Evolutionary conservation across 1,140 invertebrate genomes (phyloP).

Genomic region (Branchinecta lindahli): DNA sequence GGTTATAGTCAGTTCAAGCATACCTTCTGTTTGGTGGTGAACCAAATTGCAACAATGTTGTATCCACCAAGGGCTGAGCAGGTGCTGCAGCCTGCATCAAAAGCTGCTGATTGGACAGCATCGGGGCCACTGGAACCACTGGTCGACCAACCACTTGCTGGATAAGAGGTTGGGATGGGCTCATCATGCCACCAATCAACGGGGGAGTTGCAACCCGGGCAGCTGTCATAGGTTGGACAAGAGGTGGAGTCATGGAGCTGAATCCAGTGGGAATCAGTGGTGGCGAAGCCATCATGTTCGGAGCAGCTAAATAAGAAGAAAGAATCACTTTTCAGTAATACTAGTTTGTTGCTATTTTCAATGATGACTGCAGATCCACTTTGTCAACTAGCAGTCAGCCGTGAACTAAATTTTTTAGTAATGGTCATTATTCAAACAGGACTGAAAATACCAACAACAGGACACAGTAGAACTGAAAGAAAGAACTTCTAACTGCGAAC

Average conservation of each 20-base stretch:
- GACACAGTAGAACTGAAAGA: no score
- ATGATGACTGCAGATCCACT: no score
- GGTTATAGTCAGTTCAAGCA: no score
- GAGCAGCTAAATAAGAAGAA: no score
- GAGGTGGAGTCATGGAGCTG: conserved; percentile 14
- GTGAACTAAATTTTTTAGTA: no score
- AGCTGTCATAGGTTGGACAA: neutral
- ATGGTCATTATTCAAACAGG: no score
- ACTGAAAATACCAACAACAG: no score
- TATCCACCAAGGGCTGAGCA: conserved; percentile 30
- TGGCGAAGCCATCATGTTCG: neutral
- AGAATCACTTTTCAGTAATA: no score
- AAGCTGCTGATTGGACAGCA: conserved; percentile 21
- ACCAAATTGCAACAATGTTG: conserved; percentile 16
- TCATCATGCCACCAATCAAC: conserved; percentile 9
- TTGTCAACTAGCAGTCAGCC: no score
- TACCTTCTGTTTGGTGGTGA: neutral
- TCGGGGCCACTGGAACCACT: conserved; percentile 25
- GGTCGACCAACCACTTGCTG: conserved; percentile 25
- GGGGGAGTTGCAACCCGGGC: neutral
- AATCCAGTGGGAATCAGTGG: neutral
- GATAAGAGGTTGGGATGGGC: conserved; percentile 22
- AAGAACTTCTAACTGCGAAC: no score
- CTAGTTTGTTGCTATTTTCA: no score
- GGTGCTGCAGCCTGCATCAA: conserved; percentile 26